Base-by-base conservation (phyloP, 2,888 invertebrate genomes). In the Mythimna lalbum region DNA sequence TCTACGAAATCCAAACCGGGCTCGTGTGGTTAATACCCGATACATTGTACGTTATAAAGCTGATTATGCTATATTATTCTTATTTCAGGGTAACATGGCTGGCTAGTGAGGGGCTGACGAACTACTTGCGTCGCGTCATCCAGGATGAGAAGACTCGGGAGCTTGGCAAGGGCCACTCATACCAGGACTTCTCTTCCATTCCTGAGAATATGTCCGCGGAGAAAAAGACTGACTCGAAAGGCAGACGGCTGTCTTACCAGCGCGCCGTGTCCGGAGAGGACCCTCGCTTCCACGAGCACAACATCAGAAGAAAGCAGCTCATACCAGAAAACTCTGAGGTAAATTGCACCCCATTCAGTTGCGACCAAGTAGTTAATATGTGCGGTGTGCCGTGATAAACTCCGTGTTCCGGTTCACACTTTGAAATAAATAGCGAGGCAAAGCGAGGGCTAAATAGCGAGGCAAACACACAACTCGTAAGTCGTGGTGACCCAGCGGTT, bases 241-340 rank as follows among this genome's bases (percentile, higher is more conserved):
- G 94, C 0, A 88, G 95, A 12, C 85, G 95, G 66, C 81, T 95
- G n/a, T 95, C 95, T 0, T 95, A 95, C 78, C 94, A 95, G 82
- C 88, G 95, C 14, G 95, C 95, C 0, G 95, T 95, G 2, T 95
- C 95, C 0, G 95, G 95, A 0, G 95, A 95, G 79, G 95, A 95
- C 62, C 93, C 94, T 0, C 86, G 89, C 17, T 89, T 90, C 73
- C 89, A 89, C 6, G 94, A 94, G 43, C 80, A 87, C 62, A 83
- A 81, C 23, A 71, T 90, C 52, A 88, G 91, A 47, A 90, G 87
- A 64, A 89, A 88, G 50, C 87, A 87, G n/a, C 82, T 80, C 5
- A 91, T 91, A 33, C 86, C 90, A 1, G 94, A 93, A 59, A 87
- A 88, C 69, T 83, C 81, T 6, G 92, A 93, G 92, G 94, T 95